Evolutionary conservation across 2,888 invertebrate genomes (phyloP), one percentile per base, ranked within the genome.

Genomic region (Hyalella azteca): DNA sequence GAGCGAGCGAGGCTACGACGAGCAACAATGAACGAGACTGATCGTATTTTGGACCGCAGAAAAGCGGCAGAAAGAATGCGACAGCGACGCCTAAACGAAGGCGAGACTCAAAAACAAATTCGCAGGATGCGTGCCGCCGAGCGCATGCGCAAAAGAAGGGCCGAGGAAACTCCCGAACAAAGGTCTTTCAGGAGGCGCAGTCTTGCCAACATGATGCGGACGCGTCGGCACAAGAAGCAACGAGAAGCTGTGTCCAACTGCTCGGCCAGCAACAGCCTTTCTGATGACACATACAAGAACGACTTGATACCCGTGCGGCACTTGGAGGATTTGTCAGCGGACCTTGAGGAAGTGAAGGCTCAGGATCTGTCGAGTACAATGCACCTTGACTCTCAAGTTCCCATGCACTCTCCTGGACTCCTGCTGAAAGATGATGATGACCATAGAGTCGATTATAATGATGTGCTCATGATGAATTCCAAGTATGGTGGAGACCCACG

Each of bases 31-130:
- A 77, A 79, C 11, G 29, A 45, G 13, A 79, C 81, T 39, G 82
- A 84, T 22, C 60, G 82, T 15, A 40, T 81, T 49, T 9, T 78
- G 26, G 84, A 84, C 41, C 77, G 84, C 19, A 80, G 81, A 32
- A 81, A 81, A 73, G 84, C 84, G 9, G 84, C 84, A 9, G 84
- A 81, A 15, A 60, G 84, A 2, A 84, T 84, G 84, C 77, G 82
- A 32, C 80, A 82, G 41, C 77, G 84, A 22, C 78, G 84, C 22
- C 79, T 80, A 32, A 84, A 79, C 19, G 84, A 84, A 48, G 81
- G 81, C 78, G 73, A 79, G 45, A 80, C 82, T 22, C 48, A 76
- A 5, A 84, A 82, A 45, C 36, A 50, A 49, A 15, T 81, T 15
- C 79, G 84, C 32, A 79, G 84, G 36, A n/a, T 79, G 32, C 82